phyloP scores from a whole-genome alignment of 23 tunicate genomes.

The Pegea sp. region DNA sequence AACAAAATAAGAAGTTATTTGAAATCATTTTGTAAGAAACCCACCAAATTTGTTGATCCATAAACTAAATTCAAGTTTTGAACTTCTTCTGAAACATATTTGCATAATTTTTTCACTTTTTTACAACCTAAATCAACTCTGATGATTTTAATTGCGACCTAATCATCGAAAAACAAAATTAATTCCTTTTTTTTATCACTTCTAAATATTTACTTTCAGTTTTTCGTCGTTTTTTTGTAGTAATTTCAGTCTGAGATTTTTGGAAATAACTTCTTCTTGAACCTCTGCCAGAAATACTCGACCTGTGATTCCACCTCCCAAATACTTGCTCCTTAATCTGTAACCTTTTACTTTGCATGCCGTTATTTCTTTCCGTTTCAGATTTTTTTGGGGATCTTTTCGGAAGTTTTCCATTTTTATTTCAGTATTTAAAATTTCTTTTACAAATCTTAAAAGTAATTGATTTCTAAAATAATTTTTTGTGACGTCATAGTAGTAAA shows the following conservation, averaged over 20 bases:
- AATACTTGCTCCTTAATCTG: conserved; percentile 2
- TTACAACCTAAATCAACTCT: background rate
- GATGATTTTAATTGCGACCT: conserved; percentile 13
- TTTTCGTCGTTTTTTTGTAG: background rate
- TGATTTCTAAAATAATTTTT: background rate
- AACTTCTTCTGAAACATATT: conserved; percentile 5
- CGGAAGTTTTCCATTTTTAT: background rate
- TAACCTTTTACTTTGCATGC: conserved; percentile 5
- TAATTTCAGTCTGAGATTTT: background rate
- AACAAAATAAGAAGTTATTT: background rate
- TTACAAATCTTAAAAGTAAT: background rate
- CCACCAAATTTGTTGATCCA: conserved; percentile 7
- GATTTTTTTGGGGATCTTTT: background rate
- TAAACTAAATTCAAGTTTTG: background rate
- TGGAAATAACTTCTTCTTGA: background rate
- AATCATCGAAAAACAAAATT: background rate
- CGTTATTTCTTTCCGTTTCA: background rate
- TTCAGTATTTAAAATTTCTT: no score
- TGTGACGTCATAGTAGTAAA: background rate
- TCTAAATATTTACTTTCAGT: background rate
- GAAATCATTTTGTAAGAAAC: background rate
- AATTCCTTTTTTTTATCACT: background rate
- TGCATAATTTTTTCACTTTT: conserved; percentile 1
- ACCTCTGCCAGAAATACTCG: conserved; percentile 6
- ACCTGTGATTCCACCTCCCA: conserved; percentile 11